A percentile compares a stretch with the other conserved stretches of the same genome.
phyloP scores from a whole-genome alignment of 2,797 vertebrate genomes.

The Ptychobarbus kaznakovi region DNA sequence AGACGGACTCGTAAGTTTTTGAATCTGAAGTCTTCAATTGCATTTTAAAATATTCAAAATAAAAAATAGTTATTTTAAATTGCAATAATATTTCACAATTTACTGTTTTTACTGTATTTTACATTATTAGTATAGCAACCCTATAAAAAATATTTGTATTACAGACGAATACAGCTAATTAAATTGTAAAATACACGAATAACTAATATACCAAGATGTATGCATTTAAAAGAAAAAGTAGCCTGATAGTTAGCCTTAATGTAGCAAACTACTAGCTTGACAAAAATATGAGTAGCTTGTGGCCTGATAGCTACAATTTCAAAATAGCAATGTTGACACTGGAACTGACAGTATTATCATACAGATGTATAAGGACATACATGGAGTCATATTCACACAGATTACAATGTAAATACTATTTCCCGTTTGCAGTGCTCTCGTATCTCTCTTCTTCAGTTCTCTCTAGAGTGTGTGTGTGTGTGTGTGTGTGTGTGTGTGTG shows the following conservation, averaged over 20 bases:
- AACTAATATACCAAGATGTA: not conserved
- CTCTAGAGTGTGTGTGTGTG: conserved; percentile 1
- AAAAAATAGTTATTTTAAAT: not conserved
- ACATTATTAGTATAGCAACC: not conserved
- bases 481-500: not conserved
- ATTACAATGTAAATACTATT: conserved; percentile 31
- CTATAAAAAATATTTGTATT: not conserved
- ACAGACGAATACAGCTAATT: not conserved
- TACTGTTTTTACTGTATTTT: not conserved
- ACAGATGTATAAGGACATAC: conserved; percentile 25
- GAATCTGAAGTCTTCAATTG: not conserved
- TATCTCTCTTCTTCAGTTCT: conserved; percentile 35
- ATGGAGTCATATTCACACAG: conserved; percentile 5
- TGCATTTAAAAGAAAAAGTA: not conserved
- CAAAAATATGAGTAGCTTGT: not conserved
- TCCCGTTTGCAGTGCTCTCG: conserved; percentile 13
- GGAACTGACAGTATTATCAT: conserved; percentile 1
- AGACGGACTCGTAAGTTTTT: not conserved
- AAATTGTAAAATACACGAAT: not conserved
- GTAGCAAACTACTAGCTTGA: not conserved
- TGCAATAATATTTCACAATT: not conserved
- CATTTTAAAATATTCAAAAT: not conserved
- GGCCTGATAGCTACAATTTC: not conserved
- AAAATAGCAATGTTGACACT: not conserved
- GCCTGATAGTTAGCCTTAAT: not conserved